Percentiles rank a stretch among this genome's conserved stretches.
Conservation (phyloP, 2,888 invertebrate genomes). For the Lepidocyrtinus sp. region DNA sequence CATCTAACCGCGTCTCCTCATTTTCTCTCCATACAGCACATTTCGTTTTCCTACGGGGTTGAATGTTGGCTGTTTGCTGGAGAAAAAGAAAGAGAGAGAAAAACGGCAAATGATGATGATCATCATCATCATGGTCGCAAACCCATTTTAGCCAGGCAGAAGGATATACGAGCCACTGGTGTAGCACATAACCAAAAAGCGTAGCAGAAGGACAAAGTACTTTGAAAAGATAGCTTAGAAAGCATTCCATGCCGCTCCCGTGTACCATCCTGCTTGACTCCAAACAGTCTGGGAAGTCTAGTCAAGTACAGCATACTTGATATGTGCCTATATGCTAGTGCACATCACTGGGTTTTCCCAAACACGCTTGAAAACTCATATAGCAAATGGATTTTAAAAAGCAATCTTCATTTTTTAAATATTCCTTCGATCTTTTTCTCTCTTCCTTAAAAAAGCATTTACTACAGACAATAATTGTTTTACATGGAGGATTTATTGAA, state of each 20-base stretch:
- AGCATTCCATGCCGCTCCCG: slow-evolving; percentile 16
- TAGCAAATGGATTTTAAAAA: too few species aligned
- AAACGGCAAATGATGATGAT: slow-evolving; percentile 22
- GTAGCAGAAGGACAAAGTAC: slow-evolving; percentile 6
- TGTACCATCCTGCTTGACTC: slow-evolving; percentile 34
- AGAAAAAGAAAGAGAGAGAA: slow-evolving; percentile 16
- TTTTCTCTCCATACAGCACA: background rate
- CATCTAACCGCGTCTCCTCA: slow-evolving; percentile 1
- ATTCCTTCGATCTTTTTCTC: too few species aligned
- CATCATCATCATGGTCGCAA: slow-evolving; percentile 21
- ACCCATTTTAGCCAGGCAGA: slow-evolving; percentile 23
- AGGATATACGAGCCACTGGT: slow-evolving; percentile 3
- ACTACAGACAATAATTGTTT: too few species aligned
- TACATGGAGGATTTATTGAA: too few species aligned
- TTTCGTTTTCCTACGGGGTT: background rate
- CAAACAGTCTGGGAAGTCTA: slow-evolving; percentile 55
- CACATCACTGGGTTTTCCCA: too few species aligned
- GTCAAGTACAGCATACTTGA: too few species aligned
- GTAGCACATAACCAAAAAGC: slow-evolving; percentile 1
- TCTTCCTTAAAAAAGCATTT: too few species aligned
- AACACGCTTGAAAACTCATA: too few species aligned
- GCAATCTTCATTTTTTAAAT: too few species aligned
- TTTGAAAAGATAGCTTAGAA: background rate
- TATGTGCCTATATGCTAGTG: too few species aligned
- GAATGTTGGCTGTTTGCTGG: too few species aligned